Evolutionary conservation across 2,113 vertebrate species (phyloP).

Genomic region (Dipodomys stephensi): DNA sequence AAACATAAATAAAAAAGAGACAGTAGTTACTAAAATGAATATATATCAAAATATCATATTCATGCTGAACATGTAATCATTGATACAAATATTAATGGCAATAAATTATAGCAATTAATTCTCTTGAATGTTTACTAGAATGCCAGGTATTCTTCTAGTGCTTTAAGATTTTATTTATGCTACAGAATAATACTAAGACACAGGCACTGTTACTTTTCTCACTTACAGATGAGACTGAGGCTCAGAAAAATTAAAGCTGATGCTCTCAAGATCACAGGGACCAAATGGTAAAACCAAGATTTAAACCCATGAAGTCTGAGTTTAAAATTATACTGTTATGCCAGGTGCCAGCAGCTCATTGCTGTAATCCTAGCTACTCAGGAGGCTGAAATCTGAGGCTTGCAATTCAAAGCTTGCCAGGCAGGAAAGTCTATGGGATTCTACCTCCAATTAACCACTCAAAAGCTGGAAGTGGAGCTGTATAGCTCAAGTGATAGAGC

Average conservation of each 20-base stretch:
- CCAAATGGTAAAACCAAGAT: neutral
- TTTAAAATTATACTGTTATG: neutral
- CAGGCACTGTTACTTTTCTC: neutral
- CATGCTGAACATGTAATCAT: constrained; percentile 36
- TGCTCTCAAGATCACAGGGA: neutral
- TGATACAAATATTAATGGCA: neutral
- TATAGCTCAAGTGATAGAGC: too few relatives aligned
- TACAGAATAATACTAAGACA: neutral
- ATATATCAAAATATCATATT: constrained; percentile 26
- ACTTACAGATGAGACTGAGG: neutral
- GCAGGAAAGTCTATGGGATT: too few relatives aligned
- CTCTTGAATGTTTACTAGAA: neutral
- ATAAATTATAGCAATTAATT: neutral
- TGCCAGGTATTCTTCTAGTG: neutral
- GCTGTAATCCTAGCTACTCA: too few relatives aligned
- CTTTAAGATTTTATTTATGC: constrained; percentile 8
- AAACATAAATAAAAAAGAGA: too few relatives aligned
- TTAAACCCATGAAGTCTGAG: neutral
- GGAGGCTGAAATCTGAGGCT: too few relatives aligned
- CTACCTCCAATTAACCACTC: too few relatives aligned
- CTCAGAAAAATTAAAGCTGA: neutral
- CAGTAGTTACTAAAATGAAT: constrained; percentile 1
- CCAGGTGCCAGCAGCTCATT: too few relatives aligned
- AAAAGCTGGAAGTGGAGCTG: too few relatives aligned
- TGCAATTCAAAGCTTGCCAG: too few relatives aligned